Evolutionary conservation across 30 jellyfish, hydroid and myxozoan species (phyloP).

Genomic region (Clytia hemisphaerica): DNA sequence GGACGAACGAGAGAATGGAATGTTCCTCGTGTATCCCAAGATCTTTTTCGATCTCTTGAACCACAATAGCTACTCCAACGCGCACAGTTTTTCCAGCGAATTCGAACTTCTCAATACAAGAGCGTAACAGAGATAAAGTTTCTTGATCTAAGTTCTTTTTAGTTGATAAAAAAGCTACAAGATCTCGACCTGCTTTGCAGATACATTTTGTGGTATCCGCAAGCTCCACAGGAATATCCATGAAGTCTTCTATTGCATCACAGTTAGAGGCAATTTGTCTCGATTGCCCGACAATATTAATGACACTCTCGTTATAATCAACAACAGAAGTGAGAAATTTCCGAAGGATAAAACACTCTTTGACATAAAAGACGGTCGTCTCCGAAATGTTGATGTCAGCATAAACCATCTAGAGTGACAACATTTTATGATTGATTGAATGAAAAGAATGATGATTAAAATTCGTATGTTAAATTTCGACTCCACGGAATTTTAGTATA

Average conservation of each 20-base stretch:
- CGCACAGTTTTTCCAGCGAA: constrained; percentile 70
- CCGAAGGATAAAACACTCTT: constrained; percentile 30
- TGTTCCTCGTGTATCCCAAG: constrained; percentile 22
- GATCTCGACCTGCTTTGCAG: constrained; percentile 18
- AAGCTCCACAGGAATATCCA: constrained; percentile 30
- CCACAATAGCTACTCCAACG: constrained; percentile 60
- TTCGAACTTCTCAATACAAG: constrained; percentile 35
- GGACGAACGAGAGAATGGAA: constrained; percentile 28
- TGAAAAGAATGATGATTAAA: too few relatives aligned
- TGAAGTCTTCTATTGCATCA: constrained; percentile 27
- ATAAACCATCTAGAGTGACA: constrained; percentile 16
- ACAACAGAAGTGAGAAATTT: constrained; percentile 22
- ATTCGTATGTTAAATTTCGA: too few relatives aligned
- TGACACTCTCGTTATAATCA: constrained; percentile 28
- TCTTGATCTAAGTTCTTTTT: constrained; percentile 22
- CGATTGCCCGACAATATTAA: constrained; percentile 16
- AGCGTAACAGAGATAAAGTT: constrained; percentile 5
- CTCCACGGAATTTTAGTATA: too few relatives aligned
- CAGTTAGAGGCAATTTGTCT: constrained; percentile 10
- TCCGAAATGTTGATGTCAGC: constrained; percentile 19
- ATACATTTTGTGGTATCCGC: constrained; percentile 39
- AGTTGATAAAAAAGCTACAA: constrained; percentile 1
- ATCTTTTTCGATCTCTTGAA: constrained; percentile 57
- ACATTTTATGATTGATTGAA: too few relatives aligned
- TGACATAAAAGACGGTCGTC: constrained; percentile 13